Evolutionary conservation across 92 coral and sea anemone species (phyloP), one percentile per base, ranked within the genome.

Genomic region (Blastomussa wellsi): DNA sequence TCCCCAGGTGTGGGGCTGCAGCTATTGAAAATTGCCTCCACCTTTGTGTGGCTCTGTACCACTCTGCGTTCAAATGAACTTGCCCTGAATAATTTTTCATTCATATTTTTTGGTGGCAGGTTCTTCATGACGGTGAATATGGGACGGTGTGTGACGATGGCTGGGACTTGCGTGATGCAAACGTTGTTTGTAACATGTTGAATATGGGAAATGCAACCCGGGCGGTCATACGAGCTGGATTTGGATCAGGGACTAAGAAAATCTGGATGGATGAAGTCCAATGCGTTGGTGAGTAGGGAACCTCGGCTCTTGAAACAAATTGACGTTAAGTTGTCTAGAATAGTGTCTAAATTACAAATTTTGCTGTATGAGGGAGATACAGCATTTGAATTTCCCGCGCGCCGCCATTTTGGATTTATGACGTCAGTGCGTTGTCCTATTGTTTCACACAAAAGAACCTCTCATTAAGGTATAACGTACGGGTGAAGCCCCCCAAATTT

Each of bases 81-180:
- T 17, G 19, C 13, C 35, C 12, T 19, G 19, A 62, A 36, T 14
- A 19, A 20, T 9, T 70, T n/a, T n/a, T n/a, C 0, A 14, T 33
- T 7, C 72, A 5, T 13, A 29, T 5, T 65, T 70, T 57, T 84
- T 32, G 24, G 31, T 49, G 35, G 4, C 37, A 93, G 94, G 74
- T 93, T 48, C 48, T 80, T 22, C 83, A 86, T 42, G 74, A 86
- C 20, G 94, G 94, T 31, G 72, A 66, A 53, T 93, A 88, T 77
- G 97, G 98, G 32, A 90, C 98, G 11, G 79, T 94, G 16, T 94
- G 98, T 72, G 98, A 94, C 78, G 98, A 94, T 60, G 82, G 76
- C 17, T 94, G 95, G 95, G 90, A 79, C 33, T 60, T 74, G 1
- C 52, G 22, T 32, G 92, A 94, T 76, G 98, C 98, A 10, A 52